Evolutionary conservation across 2,888 invertebrate species (phyloP).

Genomic region (Smittia aterrima): DNA sequence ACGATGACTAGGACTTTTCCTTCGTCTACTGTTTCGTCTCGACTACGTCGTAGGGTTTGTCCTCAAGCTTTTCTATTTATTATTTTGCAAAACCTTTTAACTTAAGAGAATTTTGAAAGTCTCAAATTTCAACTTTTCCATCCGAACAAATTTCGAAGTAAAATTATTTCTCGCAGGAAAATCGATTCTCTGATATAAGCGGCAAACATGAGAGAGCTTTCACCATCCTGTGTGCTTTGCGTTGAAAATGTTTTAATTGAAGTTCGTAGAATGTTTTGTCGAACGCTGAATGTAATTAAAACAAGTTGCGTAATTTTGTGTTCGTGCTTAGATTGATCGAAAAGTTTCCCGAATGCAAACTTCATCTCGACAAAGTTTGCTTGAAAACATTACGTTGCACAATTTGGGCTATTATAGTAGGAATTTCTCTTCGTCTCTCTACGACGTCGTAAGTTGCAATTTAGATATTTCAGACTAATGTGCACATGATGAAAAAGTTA

Average conservation of each 20-base stretch:
- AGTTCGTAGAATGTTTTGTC: not conserved
- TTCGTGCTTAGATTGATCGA: not conserved
- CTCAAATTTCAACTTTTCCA: too few species aligned
- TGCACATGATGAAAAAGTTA: conserved; percentile 6
- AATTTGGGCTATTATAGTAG: too few species aligned
- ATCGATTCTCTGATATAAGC: not conserved
- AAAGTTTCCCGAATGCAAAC: not conserved
- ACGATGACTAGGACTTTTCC: too few species aligned
- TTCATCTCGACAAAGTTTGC: not conserved
- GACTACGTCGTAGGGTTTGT: too few species aligned
- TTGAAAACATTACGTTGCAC: not conserved
- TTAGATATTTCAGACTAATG: not conserved
- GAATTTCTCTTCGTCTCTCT: not conserved
- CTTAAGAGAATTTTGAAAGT: too few species aligned
- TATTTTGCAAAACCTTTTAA: too few species aligned
- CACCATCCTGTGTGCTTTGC: not conserved
- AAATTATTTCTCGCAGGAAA: too few species aligned
- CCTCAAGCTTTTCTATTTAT: too few species aligned
- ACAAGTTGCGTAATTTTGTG: conserved; percentile 1
- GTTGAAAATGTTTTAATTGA: conserved; percentile 1
- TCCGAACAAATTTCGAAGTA: too few species aligned
- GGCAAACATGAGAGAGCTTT: not conserved
- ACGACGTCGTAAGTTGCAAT: not conserved
- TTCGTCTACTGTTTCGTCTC: too few species aligned
- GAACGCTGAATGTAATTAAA: not conserved